Base-by-base conservation (phyloP, 2,113 vertebrate genomes). In the Cisticola juncidis region DNA sequence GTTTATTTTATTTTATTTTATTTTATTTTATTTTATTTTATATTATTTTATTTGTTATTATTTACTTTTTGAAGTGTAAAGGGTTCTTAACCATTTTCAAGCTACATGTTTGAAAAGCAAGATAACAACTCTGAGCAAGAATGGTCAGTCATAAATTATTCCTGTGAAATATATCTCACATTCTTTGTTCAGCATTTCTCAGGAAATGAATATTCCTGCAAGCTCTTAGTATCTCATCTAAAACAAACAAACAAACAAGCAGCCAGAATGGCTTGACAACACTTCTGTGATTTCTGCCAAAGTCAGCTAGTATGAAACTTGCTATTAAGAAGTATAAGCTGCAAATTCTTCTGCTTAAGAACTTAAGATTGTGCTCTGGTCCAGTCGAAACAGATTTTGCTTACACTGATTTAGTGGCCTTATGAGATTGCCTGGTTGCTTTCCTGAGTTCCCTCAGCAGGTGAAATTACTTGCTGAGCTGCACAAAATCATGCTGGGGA, bases 391-490 rank as follows among this genome's bases (percentile, higher is more conserved):
- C 35, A 58, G 92, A 65, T 33, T 92, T 70, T 90, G 77, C 94
- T 96, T 97, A 70, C 74, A 91, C 71, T 79, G 57, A 81, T 92
- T 92, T 82, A 95, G 81, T 82, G 72, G 60, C 61, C 65, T 87
- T 74, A 78, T 82, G 82, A 91, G 72, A 90, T 76, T 92, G 88
- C 90, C 28, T 76, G 48, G 35, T 90, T 95, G 38, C 74, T 96
- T 93, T 90, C 77, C 80, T 60, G 76, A 88, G 38, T 93, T 94
- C 66, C 45, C 85, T 90, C 79, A 94, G 88, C 86, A 90, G 93
- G 80, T 90, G 81, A 97, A 90, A 92, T 70, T 74, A 65, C 88
- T 96, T 74, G 82, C 50, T 76, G 90, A 95, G 81, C 65, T 90
- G 56, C 56, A 89, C 50, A 57, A 54, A 95, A 88, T 91, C 82